Percentiles rank a stretch among this genome's conserved stretches.
phyloP scores from a whole-genome alignment of 1,140 invertebrate species.

The Ips typographus region DNA sequence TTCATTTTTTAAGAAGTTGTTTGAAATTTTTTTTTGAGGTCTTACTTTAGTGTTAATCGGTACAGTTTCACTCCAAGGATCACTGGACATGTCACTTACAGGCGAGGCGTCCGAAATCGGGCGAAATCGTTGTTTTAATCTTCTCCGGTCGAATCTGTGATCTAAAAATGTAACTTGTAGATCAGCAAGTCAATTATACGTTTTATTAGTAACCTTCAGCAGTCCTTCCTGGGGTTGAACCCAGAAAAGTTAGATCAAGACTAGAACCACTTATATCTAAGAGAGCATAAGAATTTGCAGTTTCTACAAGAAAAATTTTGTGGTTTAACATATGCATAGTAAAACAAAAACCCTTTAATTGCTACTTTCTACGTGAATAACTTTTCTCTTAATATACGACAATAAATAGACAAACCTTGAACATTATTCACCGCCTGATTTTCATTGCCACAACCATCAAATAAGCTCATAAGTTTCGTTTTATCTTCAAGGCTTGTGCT shows the following conservation, averaged over 20 bases:
- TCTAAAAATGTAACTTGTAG: background rate
- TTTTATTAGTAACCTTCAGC: background rate
- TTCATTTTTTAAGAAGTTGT: background rate
- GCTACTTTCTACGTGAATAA: too few relatives aligned
- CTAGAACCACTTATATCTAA: constrained; percentile 34
- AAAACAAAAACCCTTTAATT: too few relatives aligned
- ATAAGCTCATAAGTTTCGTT: constrained; percentile 43
- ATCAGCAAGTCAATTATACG: too few relatives aligned
- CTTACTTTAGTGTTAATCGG: constrained; percentile 44
- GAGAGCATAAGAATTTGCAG: constrained; percentile 13
- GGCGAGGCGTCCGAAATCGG: constrained; percentile 16
- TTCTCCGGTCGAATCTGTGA: constrained; percentile 22
- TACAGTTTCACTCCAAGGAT: constrained; percentile 44
- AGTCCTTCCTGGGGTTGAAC: constrained; percentile 12
- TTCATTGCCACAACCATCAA: constrained; percentile 27
- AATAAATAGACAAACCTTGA: constrained; percentile 2
- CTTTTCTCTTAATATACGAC: background rate
- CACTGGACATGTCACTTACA: constrained; percentile 19
- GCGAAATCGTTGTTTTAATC: constrained; percentile 37
- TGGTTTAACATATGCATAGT: background rate
- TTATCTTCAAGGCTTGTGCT: constrained; percentile 42
- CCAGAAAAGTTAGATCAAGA: constrained; percentile 34
- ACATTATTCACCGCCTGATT: background rate
- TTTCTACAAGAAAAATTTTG: background rate
- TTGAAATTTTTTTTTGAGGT: background rate